These are phyloP conservation scores for Clostera curtula DNA, from an alignment of 2,888 invertebrate genomes.

Conservation along the genomic window DNA sequence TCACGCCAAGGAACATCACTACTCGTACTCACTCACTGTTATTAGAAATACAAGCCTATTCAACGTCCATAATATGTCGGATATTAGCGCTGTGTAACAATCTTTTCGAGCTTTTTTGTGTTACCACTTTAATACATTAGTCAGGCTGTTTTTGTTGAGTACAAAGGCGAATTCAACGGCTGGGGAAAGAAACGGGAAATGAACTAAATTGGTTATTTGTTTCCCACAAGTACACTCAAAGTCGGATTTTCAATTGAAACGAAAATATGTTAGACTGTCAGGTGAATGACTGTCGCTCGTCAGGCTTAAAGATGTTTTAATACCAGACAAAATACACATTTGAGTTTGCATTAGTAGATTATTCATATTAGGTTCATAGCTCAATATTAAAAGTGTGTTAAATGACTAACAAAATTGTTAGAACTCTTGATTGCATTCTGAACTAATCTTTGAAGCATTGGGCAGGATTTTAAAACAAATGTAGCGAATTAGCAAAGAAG, in stretches of 20 bases:
- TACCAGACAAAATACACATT: too few relatives aligned
- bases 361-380: too few relatives aligned
- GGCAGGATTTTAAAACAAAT: too few relatives aligned
- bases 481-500: too few relatives aligned
- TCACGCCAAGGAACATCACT: conserved; percentile 1
- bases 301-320: too few relatives aligned
- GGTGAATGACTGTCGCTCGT: too few relatives aligned
- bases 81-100: conserved; percentile 33
- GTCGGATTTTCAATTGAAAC: conserved; percentile 3
- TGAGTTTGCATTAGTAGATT: too few relatives aligned
- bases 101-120: conserved; percentile 21
- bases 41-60: conserved; percentile 16
- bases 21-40: conserved; percentile 17
- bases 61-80: conserved; percentile 23
- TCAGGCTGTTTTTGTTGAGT: conserved; percentile 12
- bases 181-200: conserved; percentile 19
- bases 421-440: too few relatives aligned
- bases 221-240: conserved; percentile 24
- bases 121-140: conserved; percentile 14
- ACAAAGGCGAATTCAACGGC: conserved; percentile 10
- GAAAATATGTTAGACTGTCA: neutral
- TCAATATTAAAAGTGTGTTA: too few relatives aligned
- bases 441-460: too few relatives aligned
- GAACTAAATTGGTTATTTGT: conserved; percentile 14
- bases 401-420: too few relatives aligned